Evolutionary conservation across 2,797 vertebrate species (phyloP).

Genomic region (Smutsia gigantea): DNA sequence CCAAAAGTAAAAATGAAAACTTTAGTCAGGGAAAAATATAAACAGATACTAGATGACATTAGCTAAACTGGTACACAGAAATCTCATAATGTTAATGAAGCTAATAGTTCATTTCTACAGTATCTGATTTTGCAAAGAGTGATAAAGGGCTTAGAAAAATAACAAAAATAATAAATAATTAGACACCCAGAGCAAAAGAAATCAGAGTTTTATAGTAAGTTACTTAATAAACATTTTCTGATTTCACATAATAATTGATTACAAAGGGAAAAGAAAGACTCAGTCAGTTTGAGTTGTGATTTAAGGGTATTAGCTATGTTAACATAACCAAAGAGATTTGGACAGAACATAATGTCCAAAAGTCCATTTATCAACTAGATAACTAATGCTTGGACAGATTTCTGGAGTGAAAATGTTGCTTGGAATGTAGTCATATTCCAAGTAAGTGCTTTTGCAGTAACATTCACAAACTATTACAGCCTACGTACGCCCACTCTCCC

Average conservation of each 20-base stretch:
- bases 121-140: neutral
- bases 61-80: neutral
- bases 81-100: neutral
- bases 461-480: constrained; percentile 48
- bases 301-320: neutral
- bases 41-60: neutral
- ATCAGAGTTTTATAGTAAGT: neutral
- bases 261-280: neutral
- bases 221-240: neutral
- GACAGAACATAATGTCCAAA: constrained; percentile 72
- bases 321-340: constrained; percentile 65
- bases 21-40: neutral
- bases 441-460: constrained; percentile 76
- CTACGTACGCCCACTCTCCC: neutral
- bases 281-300: neutral
- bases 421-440: constrained; percentile 70
- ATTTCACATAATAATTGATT: neutral
- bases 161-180: constrained; percentile 28
- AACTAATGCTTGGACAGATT: constrained; percentile 66
- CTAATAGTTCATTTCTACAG: constrained; percentile 30
- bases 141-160: neutral
- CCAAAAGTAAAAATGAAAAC: neutral
- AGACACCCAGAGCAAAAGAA: neutral
- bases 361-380: constrained; percentile 72
- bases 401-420: constrained; percentile 60